phyloP scores from a whole-genome alignment of 2,888 invertebrate genomes.

The Danaus chrysippus region DNA sequence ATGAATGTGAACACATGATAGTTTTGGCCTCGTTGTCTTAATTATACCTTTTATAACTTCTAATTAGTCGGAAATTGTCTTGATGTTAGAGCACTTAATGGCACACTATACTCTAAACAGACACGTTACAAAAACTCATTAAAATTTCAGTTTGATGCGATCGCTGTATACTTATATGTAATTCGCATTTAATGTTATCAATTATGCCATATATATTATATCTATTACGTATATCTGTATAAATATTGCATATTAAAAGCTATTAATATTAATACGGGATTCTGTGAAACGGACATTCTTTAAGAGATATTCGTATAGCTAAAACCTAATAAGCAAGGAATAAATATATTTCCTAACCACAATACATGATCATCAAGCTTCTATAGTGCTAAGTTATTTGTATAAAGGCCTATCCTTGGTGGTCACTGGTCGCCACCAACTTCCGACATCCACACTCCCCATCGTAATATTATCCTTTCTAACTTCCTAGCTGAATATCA shows the following conservation, averaged over 20 bases:
- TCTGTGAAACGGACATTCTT: constrained; percentile 22
- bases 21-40: constrained; percentile 16
- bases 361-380: neutral
- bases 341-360: constrained; percentile 10
- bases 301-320: constrained; percentile 11
- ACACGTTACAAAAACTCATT: neutral
- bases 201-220: too few species aligned
- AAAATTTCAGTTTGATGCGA: neutral
- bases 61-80: constrained; percentile 18
- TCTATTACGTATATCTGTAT: too few species aligned
- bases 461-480: constrained; percentile 19
- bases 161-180: too few species aligned
- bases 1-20: constrained; percentile 1
- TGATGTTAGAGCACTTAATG: constrained; percentile 20
- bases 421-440: constrained; percentile 15
- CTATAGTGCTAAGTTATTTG: neutral
- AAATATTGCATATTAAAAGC: constrained; percentile 9
- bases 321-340: constrained; percentile 10
- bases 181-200: too few species aligned
- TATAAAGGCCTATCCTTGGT: constrained; percentile 2
- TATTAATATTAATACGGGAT: constrained; percentile 20
- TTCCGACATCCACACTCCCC: constrained; percentile 26
- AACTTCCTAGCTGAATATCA: constrained; percentile 24
- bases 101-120: constrained; percentile 12
- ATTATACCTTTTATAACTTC: constrained; percentile 14